These are phyloP conservation scores for Sterrhoptilus dennistouni DNA, from an alignment of 2,113 vertebrate species.

Conservation along the genomic window DNA sequence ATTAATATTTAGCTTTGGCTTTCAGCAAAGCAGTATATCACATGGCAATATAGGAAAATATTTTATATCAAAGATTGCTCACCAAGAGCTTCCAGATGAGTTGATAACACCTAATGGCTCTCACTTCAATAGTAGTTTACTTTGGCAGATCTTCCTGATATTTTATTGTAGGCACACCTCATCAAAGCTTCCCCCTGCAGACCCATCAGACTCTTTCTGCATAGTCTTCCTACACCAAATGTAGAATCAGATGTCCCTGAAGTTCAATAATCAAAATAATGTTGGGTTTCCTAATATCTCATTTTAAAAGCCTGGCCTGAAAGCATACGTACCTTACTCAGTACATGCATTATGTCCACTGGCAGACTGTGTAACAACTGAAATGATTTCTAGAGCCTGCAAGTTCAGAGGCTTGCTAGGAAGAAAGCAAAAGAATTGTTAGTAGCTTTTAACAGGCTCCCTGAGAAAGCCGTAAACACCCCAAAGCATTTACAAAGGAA, in stretches of 20 bases:
- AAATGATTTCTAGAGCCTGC: neutral
- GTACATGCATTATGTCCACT: neutral
- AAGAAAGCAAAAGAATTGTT: neutral
- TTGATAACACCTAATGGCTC: conserved; percentile 39
- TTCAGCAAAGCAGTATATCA: neutral
- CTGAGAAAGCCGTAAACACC: neutral
- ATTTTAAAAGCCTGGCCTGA: neutral
- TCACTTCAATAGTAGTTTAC: conserved; percentile 1
- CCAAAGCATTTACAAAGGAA: neutral
- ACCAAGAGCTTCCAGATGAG: conserved; percentile 55
- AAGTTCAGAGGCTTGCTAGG: neutral
- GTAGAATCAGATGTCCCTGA: neutral
- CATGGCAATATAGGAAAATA: neutral
- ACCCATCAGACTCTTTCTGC: neutral
- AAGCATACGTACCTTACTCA: neutral
- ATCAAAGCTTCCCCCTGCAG: conserved; percentile 34
- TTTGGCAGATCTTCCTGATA: conserved; percentile 19
- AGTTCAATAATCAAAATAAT: neutral
- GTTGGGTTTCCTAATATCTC: neutral
- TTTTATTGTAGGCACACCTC: conserved; percentile 32
- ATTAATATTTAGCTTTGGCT: neutral
- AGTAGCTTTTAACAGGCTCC: neutral
- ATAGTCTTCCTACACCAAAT: neutral
- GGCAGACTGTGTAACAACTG: neutral
- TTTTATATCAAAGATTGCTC: conserved; percentile 26